Base-by-base conservation (phyloP, 2,113 vertebrate species). In the Coregonus clupeaformis region DNA sequence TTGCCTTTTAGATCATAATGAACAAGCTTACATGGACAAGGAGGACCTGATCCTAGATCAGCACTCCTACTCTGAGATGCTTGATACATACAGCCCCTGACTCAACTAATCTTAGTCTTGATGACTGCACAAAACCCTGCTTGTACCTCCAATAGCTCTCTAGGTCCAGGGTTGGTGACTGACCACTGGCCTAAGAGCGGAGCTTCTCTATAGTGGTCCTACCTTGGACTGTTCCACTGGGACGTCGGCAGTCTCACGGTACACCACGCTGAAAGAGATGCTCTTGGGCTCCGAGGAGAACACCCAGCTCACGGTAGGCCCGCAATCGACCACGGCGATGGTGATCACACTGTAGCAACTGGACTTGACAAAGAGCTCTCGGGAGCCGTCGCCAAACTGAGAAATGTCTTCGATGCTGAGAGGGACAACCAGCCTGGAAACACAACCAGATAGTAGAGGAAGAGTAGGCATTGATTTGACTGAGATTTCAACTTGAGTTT, bases 241-340 rank as follows among this genome's bases (percentile, higher is more conserved):
- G 0, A 90, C 84, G 60, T 96, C 91, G 16, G 91, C 74, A 0
- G 93, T 90, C 76, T 97, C 96, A 62, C 85, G 92, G 86, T 94
- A 96, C 66, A 99, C 94, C 36, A 98, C 94, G 0, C 96, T 96
- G 76, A 99, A 99, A 67, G 93, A 95, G 87, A 99, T 94, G 77
- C 97, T 99, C 87, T 97, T 99, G 25, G 97, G 97, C 72, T 99
- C 97, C 0, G 97, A 99, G n/a, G 95, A 97, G 88, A 99, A 99
- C 81, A 95, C 88, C 97, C 97, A 99, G 89, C 93, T 90, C 83
- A 99, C 92, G 69, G 94, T 94, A 30, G 94, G 90, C 13, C 96
- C 95, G 0, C 85, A 76, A 81, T 97, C 93, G 0, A 73, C 74
- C 77, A 95, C 87, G 0, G 88, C 91, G 69, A 99, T 92, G 36